Conservation (phyloP, 2,113 vertebrate species). For the Nasalis larvatus region DNA sequence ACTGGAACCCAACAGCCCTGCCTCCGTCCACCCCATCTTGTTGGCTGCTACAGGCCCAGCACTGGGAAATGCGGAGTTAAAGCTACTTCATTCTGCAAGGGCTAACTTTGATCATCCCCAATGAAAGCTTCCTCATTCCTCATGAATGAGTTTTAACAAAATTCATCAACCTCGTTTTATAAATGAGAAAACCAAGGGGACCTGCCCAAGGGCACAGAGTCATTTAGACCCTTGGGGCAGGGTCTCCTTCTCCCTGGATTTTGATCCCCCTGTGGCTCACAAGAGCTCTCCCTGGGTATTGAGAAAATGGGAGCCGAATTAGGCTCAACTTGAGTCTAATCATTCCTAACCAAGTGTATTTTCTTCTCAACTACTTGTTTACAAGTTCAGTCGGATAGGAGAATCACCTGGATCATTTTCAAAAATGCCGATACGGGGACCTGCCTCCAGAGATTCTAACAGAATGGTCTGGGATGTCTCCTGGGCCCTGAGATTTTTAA, state of each 20-base stretch:
- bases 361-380: neutral
- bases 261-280: neutral
- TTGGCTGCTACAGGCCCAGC: neutral
- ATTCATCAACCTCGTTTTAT: neutral
- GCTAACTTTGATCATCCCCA: neutral
- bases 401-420: neutral
- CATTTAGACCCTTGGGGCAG: fast-evolving
- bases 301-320: neutral
- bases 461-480: neutral
- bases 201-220: neutral
- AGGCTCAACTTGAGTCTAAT: neutral
- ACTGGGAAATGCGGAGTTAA: neutral
- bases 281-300: neutral
- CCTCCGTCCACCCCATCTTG: fast-evolving
- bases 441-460: neutral
- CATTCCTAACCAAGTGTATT: neutral
- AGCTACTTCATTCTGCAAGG: neutral
- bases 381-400: neutral
- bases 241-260: neutral
- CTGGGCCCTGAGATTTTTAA: neutral
- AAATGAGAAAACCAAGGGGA: neutral
- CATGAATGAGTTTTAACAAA: neutral
- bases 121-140: conserved; percentile 1
- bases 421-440: neutral
- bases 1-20: neutral